Conservation (phyloP, 2,888 invertebrate genomes). For the Noctua janthe region DNA sequence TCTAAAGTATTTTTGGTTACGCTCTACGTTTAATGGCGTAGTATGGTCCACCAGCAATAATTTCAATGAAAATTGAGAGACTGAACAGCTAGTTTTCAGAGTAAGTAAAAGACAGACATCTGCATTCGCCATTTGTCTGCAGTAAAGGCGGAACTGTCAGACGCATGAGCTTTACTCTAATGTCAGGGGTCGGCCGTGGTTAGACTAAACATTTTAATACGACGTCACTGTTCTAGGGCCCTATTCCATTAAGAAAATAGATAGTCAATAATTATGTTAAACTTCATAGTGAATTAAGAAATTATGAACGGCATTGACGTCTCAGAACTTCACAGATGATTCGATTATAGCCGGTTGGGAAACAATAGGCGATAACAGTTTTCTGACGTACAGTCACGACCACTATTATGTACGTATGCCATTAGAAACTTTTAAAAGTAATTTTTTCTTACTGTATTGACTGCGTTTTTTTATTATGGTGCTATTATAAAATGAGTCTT, state of each 20-base stretch:
- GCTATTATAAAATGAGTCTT: not conserved
- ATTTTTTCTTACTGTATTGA: not conserved
- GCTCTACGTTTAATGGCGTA: not conserved
- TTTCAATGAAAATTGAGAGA: not conserved
- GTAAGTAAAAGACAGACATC: slow-evolving; percentile 28
- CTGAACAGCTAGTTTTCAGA: not conserved
- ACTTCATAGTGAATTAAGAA: slow-evolving; percentile 30
- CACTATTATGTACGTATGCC: not conserved
- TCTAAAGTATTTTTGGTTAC: not conserved
- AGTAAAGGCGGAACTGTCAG: slow-evolving; percentile 51
- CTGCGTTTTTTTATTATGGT: not conserved
- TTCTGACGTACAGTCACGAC: slow-evolving; percentile 34
- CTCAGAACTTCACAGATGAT: slow-evolving; percentile 23
- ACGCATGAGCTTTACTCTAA: slow-evolving; percentile 64
- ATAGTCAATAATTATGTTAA: slow-evolving; percentile 32
- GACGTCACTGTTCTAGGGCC: slow-evolving; percentile 13
- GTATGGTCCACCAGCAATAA: not conserved
- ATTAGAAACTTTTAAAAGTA: not conserved
- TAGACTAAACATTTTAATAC: slow-evolving; percentile 71
- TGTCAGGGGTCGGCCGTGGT: slow-evolving; percentile 71
- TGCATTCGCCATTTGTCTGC: slow-evolving; percentile 61
- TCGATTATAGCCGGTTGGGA: slow-evolving; percentile 29
- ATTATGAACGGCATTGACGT: slow-evolving; percentile 16
- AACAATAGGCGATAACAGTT: slow-evolving; percentile 46
- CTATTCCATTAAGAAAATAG: slow-evolving; percentile 34